Evolutionary conservation across 2,888 invertebrate species (phyloP).

Genomic region (Cecidostiba fungosa): DNA sequence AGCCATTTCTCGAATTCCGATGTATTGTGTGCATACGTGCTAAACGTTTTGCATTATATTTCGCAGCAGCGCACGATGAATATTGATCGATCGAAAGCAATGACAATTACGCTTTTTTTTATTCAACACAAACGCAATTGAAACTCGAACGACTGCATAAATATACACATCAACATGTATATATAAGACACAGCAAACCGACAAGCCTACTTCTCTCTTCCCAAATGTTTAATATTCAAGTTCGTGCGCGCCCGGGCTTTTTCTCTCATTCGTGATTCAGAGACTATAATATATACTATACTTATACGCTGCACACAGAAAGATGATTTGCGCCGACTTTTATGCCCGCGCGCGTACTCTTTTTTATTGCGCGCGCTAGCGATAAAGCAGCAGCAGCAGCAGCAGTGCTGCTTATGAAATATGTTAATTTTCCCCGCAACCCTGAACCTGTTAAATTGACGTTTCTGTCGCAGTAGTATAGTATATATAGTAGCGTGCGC

Average conservation of each 20-base stretch:
- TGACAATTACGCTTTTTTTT: constrained; percentile 31
- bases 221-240: no score
- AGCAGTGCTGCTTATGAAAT: constrained; percentile 49
- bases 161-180: no score
- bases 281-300: neutral
- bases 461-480: constrained; percentile 18
- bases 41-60: constrained; percentile 45
- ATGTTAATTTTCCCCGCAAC: constrained; percentile 52
- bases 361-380: constrained; percentile 33
- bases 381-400: constrained; percentile 38
- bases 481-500: neutral
- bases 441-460: constrained; percentile 58
- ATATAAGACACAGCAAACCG: no score
- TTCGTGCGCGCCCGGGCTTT: neutral
- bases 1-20: neutral
- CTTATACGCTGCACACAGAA: neutral
- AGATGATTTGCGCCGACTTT: constrained; percentile 49
- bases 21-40: neutral
- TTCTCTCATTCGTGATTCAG: neutral
- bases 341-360: constrained; percentile 4
- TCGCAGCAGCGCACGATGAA: constrained; percentile 50
- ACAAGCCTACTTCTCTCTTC: no score
- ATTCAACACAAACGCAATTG: neutral
- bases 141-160: neutral
- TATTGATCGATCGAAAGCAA: constrained; percentile 55